Evolutionary conservation across 2,797 vertebrate species (phyloP).

Genomic region (Cottoperca gobio): DNA sequence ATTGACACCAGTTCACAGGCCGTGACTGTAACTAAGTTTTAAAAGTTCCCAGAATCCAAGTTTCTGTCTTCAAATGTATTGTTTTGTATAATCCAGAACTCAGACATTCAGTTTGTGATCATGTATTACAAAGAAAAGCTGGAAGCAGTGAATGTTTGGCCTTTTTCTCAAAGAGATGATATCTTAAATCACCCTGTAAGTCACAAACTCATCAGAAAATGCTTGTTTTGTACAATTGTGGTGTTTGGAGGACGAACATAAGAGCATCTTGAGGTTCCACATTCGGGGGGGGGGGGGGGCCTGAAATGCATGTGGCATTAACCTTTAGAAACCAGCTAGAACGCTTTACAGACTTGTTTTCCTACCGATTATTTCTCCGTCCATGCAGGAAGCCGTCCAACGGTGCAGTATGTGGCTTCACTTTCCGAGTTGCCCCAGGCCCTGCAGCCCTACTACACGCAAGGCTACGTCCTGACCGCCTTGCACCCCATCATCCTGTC

Average conservation of each 20-base stretch:
- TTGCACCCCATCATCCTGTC: conserved; percentile 94
- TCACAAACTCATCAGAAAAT: background rate
- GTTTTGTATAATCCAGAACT: too few species aligned
- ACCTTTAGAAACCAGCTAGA: background rate
- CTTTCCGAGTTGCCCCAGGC: conserved; percentile 90
- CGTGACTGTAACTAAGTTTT: too few species aligned
- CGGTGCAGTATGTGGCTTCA: conserved; percentile 92
- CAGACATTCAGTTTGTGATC: too few species aligned
- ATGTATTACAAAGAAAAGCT: background rate
- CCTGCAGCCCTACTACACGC: conserved; percentile 93
- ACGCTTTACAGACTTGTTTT: background rate
- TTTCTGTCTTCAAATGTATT: background rate
- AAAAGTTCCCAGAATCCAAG: background rate
- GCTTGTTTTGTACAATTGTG: background rate
- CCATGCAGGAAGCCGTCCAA: conserved; percentile 86
- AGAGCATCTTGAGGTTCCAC: background rate
- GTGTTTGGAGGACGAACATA: background rate
- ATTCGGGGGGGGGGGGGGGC: too few species aligned
- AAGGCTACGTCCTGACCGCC: conserved; percentile 90
- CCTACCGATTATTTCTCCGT: background rate
- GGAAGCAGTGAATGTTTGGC: background rate
- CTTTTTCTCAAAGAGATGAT: background rate
- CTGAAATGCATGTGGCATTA: background rate
- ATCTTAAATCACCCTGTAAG: background rate
- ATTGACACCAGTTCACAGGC: too few species aligned